Percentiles rank a stretch among this genome's conserved stretches.
Evolutionary conservation across 2,888 invertebrate genomes (phyloP).

Genomic region (Onchidella celtica): DNA sequence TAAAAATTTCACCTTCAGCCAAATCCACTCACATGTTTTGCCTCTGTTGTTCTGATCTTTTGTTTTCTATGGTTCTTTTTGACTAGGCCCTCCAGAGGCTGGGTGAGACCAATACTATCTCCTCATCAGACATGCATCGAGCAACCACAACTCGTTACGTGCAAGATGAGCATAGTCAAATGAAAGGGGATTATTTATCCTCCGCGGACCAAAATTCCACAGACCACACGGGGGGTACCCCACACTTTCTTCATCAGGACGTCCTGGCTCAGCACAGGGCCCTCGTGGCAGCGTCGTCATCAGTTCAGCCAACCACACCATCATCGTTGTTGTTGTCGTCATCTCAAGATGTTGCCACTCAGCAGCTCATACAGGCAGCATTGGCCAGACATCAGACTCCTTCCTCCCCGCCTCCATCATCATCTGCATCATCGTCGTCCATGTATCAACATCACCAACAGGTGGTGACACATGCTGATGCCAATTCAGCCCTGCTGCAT

Average conservation of each 20-base stretch:
- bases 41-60: no score
- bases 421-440: constrained; percentile 8
- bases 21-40: no score
- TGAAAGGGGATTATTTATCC: constrained; percentile 33
- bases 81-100: constrained; percentile 41
- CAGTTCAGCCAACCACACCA: constrained; percentile 42
- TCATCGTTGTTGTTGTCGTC: constrained; percentile 46
- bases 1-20: no score
- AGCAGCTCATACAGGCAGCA: constrained; percentile 44
- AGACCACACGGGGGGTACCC: constrained; percentile 22
- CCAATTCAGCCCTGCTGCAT: constrained; percentile 28
- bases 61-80: no score
- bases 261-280: constrained; percentile 47
- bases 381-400: constrained; percentile 36
- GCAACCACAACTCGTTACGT: constrained; percentile 23
- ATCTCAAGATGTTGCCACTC: constrained; percentile 40
- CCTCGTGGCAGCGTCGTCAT: constrained; percentile 38
- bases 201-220: constrained; percentile 30
- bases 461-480: constrained; percentile 27
- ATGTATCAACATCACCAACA: constrained; percentile 31
- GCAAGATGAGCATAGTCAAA: constrained; percentile 26
- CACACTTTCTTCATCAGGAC: constrained; percentile 41
- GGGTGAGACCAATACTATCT: constrained; percentile 41
- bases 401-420: constrained; percentile 16
- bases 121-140: constrained; percentile 29